Conservation (phyloP, 2,888 invertebrate genomes). For the Agonopterix alstromeriana region DNA sequence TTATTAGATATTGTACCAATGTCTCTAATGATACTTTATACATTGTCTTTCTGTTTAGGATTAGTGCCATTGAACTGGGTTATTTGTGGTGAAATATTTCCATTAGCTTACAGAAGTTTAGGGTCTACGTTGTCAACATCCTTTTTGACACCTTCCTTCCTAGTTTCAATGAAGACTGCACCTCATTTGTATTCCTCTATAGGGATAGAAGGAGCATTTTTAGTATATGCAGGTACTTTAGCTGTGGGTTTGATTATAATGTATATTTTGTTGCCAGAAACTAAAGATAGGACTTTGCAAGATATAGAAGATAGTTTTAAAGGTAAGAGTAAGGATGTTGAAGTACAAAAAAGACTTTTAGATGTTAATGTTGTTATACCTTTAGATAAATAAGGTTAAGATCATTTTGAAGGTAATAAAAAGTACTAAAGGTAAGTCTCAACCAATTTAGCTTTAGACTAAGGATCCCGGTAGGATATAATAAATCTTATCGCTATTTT, state of each 20-base stretch:
- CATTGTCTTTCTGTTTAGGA: conserved; percentile 61
- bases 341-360: conserved; percentile 58
- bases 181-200: conserved; percentile 62
- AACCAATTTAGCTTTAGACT: too few species aligned
- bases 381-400: too few species aligned
- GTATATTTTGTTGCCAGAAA: conserved; percentile 58
- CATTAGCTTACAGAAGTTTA: conserved; percentile 62
- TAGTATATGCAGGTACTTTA: conserved; percentile 57
- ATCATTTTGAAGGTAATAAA: too few species aligned
- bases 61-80: conserved; percentile 67
- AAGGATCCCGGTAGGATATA: too few species aligned
- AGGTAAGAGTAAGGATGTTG: conserved; percentile 42
- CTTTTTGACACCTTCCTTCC: conserved; percentile 60
- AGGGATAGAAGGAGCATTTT: conserved; percentile 62
- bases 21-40: conserved; percentile 57
- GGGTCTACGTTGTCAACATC: conserved; percentile 65
- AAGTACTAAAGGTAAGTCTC: too few species aligned
- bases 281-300: conserved; percentile 63
- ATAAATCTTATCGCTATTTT: too few species aligned
- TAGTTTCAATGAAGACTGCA: conserved; percentile 69
- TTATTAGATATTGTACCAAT: conserved; percentile 52
- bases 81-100: conserved; percentile 68
- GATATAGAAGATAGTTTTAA: conserved; percentile 69
- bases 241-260: conserved; percentile 50
- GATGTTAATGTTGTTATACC: conserved; percentile 3